Percentiles rank a stretch among this genome's conserved stretches.
These are phyloP conservation scores for Acrocera orbiculus DNA, from an alignment of 2,888 invertebrate genomes.

Conservation along the genomic window DNA sequence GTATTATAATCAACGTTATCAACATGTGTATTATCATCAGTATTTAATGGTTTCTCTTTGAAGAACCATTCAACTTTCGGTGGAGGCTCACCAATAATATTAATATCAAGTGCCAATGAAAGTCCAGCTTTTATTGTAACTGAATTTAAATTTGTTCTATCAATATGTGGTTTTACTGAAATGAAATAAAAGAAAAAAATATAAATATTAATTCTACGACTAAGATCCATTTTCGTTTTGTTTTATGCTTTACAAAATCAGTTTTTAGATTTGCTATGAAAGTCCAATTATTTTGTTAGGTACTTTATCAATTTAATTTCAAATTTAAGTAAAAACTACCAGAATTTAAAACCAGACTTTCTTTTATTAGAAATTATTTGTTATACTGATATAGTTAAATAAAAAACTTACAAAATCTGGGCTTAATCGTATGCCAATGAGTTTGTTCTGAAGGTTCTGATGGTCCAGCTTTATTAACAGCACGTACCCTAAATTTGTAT, in stretches of 20 bases:
- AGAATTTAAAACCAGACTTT: too few species aligned
- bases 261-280: too few species aligned
- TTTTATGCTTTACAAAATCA: too few species aligned
- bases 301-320: too few species aligned
- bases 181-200: slow-evolving; percentile 14
- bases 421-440: slow-evolving; percentile 77
- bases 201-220: neutral
- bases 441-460: slow-evolving; percentile 86
- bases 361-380: neutral
- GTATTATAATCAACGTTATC: slow-evolving; percentile 80
- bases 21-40: slow-evolving; percentile 45
- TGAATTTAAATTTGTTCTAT: slow-evolving; percentile 74
- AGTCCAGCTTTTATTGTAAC: slow-evolving; percentile 75
- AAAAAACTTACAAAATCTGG: slow-evolving; percentile 60
- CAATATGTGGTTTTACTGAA: slow-evolving; percentile 85
- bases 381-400: too few species aligned
- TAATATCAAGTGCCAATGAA: slow-evolving; percentile 69
- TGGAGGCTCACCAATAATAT: slow-evolving; percentile 83
- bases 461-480: slow-evolving; percentile 87
- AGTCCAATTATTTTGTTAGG: too few species aligned
- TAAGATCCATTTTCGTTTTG: neutral
- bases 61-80: slow-evolving; percentile 82
- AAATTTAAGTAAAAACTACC: slow-evolving; percentile 4
- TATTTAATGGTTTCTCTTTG: slow-evolving; percentile 49
- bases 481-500: slow-evolving; percentile 88